Conservation (phyloP, 2,888 invertebrate species). For the Xestia rhomboidea region DNA sequence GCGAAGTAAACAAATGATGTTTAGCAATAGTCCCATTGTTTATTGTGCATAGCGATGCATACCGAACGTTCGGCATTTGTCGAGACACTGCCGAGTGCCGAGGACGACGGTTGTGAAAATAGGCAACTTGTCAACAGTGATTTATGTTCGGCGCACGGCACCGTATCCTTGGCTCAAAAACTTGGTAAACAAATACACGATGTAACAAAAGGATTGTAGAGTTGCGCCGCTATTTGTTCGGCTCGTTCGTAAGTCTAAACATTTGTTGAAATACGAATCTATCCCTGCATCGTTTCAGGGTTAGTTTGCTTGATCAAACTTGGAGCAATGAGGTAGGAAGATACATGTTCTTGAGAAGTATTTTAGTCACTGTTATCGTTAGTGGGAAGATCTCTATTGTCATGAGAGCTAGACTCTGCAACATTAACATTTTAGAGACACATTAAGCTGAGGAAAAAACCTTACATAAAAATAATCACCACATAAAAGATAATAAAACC, state of each 20-base stretch:
- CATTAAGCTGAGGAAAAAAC: background rate
- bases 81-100: constrained; percentile 64
- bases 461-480: background rate
- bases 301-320: constrained; percentile 54
- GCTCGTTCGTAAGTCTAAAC: constrained; percentile 65
- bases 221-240: constrained; percentile 65
- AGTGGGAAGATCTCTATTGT: constrained; percentile 5
- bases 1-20: constrained; percentile 69
- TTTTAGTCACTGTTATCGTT: constrained; percentile 6
- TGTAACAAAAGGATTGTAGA: constrained; percentile 67
- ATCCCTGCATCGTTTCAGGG: constrained; percentile 41
- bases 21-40: constrained; percentile 82
- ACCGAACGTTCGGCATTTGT: constrained; percentile 67
- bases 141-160: constrained; percentile 71
- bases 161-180: constrained; percentile 75
- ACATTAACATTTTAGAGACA: background rate
- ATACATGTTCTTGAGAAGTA: constrained; percentile 18
- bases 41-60: constrained; percentile 74
- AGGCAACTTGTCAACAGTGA: constrained; percentile 75
- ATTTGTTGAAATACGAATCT: constrained; percentile 64
- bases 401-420: background rate
- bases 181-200: constrained; percentile 69
- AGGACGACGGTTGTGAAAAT: constrained; percentile 77
- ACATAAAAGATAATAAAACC: constrained; percentile 41
- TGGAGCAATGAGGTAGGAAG: constrained; percentile 5